Evolutionary conservation across 2,888 invertebrate genomes (phyloP).

Genomic region (Parnassius orleans): DNA sequence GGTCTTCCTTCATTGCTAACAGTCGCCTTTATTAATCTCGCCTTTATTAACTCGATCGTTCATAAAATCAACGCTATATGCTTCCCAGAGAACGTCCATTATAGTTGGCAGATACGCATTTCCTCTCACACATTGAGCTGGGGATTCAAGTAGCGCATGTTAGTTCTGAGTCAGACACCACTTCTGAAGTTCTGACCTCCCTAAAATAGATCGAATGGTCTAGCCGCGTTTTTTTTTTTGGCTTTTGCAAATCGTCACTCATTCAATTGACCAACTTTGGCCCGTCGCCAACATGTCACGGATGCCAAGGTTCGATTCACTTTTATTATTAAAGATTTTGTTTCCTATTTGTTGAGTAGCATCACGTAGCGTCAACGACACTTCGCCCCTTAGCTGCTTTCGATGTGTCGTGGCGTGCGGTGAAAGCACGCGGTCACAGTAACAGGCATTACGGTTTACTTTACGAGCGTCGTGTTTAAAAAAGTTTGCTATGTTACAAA

Average conservation of each 20-base stretch:
- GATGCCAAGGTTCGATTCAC: conserved; percentile 60
- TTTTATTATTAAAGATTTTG: conserved; percentile 46
- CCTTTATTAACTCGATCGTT: conserved; percentile 36
- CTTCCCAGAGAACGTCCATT: conserved; percentile 41
- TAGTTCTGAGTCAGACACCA: conserved; percentile 64
- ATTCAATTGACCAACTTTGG: conserved; percentile 72
- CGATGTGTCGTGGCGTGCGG: conserved; percentile 21
- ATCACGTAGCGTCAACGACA: conserved; percentile 41
- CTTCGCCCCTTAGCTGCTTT: conserved; percentile 30
- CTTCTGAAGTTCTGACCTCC: conserved; percentile 68
- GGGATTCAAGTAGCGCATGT: conserved; percentile 54
- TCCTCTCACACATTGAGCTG: conserved; percentile 65
- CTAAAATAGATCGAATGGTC: conserved; percentile 68
- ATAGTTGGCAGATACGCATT: conserved; percentile 62
- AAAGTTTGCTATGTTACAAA: conserved; percentile 13
- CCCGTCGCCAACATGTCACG: conserved; percentile 66
- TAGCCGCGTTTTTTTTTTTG: conserved; percentile 57
- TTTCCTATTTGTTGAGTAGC: conserved; percentile 51
- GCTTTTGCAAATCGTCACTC: conserved; percentile 70
- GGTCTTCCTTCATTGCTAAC: conserved; percentile 50
- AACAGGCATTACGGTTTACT: conserved; percentile 8
- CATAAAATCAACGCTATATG: conserved; percentile 39
- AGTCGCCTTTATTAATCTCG: conserved; percentile 40
- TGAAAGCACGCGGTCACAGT: conserved; percentile 16
- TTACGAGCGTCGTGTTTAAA: conserved; percentile 10